A percentile compares a stretch with the other conserved stretches of the same genome.
Conservation (phyloP, 1,140 invertebrate species). For the Berghia stephanieae region DNA sequence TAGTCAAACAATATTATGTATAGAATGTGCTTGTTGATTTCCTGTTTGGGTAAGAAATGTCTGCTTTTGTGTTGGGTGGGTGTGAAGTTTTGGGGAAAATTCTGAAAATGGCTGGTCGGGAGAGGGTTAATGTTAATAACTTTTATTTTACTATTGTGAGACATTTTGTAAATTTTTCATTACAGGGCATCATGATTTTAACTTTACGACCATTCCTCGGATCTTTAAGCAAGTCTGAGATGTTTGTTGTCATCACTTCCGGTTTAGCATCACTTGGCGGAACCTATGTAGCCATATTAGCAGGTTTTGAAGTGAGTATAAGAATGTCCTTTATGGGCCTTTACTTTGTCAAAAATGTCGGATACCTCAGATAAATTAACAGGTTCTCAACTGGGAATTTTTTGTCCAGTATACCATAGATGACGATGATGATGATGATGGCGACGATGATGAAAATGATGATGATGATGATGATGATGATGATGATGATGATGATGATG, state of each 20-base stretch:
- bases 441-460: neutral
- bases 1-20: too few species aligned
- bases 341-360: too few species aligned
- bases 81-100: too few species aligned
- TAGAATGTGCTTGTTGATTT: too few species aligned
- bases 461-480: slow-evolving; percentile 12
- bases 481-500: neutral
- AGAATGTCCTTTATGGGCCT: neutral
- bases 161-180: too few species aligned
- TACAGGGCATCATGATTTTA: too few species aligned
- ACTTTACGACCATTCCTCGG: too few species aligned
- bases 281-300: slow-evolving; percentile 91
- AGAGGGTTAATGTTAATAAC: too few species aligned
- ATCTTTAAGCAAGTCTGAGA: slow-evolving; percentile 85
- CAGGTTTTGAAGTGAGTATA: slow-evolving; percentile 83
- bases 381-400: neutral
- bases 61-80: too few species aligned
- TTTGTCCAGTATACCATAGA: neutral
- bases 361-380: neutral
- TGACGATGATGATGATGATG: neutral
- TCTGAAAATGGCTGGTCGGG: too few species aligned
- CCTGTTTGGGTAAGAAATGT: too few species aligned
- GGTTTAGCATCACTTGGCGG: slow-evolving; percentile 96
- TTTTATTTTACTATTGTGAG: too few species aligned
- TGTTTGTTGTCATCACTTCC: slow-evolving; percentile 91